Percentiles rank a stretch among this genome's conserved stretches.
These are phyloP conservation scores for Thalassarche chlororhynchos DNA, from an alignment of 2,113 vertebrate genomes.

Conservation along the genomic window DNA sequence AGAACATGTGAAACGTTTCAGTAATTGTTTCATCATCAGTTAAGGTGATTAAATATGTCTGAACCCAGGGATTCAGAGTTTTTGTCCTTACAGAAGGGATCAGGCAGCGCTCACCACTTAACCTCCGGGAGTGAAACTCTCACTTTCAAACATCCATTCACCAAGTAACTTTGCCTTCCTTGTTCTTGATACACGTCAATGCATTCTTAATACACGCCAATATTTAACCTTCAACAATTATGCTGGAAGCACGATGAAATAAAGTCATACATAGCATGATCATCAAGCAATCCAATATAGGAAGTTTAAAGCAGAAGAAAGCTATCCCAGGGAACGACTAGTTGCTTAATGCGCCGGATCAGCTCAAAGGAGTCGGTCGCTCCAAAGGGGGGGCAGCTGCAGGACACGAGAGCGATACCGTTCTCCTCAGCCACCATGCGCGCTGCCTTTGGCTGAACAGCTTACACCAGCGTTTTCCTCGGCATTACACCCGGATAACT, in stretches of 20 bases:
- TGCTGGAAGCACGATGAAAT: accelerated
- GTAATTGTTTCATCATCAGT: background rate
- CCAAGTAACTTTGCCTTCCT: background rate
- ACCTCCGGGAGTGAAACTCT: background rate
- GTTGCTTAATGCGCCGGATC: accelerated
- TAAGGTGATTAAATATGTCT: background rate
- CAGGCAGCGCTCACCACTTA: accelerated
- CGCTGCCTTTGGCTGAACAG: background rate
- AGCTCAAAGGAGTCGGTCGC: accelerated
- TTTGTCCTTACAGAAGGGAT: accelerated
- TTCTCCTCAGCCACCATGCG: accelerated
- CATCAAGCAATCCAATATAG: accelerated
- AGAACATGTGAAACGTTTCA: background rate
- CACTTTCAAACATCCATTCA: background rate
- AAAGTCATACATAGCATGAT: accelerated
- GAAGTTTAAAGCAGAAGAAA: background rate
- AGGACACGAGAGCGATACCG: accelerated
- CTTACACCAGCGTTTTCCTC: background rate
- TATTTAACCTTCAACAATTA: accelerated
- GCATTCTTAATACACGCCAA: accelerated
- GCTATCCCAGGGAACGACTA: accelerated
- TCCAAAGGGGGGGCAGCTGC: accelerated
- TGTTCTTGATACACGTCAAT: accelerated
- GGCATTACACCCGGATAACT: background rate
- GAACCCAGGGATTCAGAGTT: background rate